Conservation (phyloP, 2,113 vertebrate genomes). For the Alligator mississippiensis region DNA sequence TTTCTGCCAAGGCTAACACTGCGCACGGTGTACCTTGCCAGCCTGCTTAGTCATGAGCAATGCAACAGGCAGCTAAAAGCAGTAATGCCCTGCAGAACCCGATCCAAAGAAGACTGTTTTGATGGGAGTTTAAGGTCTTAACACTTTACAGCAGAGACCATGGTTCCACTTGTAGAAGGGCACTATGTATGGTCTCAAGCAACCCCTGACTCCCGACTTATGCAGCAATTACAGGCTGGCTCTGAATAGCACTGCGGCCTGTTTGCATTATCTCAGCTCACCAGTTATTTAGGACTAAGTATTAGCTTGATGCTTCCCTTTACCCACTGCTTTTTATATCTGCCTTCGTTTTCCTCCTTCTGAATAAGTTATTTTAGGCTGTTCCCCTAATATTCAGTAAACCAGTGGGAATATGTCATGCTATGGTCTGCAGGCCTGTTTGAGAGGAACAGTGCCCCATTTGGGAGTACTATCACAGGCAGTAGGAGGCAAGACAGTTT, state of each 20-base stretch:
- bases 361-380: not conserved
- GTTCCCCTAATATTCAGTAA: not conserved
- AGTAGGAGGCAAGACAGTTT: not conserved
- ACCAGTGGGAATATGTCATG: not conserved
- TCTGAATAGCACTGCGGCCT: not conserved
- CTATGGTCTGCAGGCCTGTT: not conserved
- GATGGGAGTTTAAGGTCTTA: slow-evolving; percentile 25
- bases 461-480: not conserved
- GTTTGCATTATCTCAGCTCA: not conserved
- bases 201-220: not conserved
- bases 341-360: not conserved
- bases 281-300: not conserved
- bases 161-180: not conserved
- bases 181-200: rapidly evolving
- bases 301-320: not conserved
- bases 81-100: not conserved
- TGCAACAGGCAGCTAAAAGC: not conserved
- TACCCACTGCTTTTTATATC: not conserved
- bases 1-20: slow-evolving; percentile 26
- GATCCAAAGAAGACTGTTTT: slow-evolving; percentile 7
- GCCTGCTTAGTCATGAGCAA: not conserved
- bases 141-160: slow-evolving; percentile 1
- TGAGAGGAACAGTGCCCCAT: not conserved
- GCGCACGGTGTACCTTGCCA: not conserved
- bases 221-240: rapidly evolving